Evolutionary conservation across 2,797 vertebrate species (phyloP).

Genomic region (Salarias fasciatus): DNA sequence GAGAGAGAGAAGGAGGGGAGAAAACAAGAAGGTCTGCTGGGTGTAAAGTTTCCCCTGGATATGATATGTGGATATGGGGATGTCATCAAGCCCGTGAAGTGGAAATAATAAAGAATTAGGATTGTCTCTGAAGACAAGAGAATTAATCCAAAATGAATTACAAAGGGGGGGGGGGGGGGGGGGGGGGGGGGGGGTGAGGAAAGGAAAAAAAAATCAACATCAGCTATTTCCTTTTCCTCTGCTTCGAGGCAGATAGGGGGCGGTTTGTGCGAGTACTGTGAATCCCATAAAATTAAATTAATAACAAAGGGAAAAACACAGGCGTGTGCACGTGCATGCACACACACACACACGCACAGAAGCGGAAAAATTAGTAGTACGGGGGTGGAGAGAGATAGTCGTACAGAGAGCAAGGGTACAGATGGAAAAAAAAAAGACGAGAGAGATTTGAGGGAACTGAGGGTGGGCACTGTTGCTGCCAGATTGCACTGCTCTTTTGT

Average conservation of each 20-base stretch:
- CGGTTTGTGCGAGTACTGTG: slow-evolving; percentile 67
- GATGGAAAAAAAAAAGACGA: slow-evolving; percentile 53
- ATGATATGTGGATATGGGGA: slow-evolving; percentile 80
- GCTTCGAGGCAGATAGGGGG: slow-evolving; percentile 76
- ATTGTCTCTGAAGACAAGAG: slow-evolving; percentile 82
- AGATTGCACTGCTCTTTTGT: slow-evolving; percentile 78
- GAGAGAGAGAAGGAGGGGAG: slow-evolving; percentile 33
- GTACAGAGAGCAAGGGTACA: slow-evolving; percentile 61
- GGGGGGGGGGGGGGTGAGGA: slow-evolving; percentile 14
- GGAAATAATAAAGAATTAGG: slow-evolving; percentile 85
- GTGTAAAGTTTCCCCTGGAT: slow-evolving; percentile 80
- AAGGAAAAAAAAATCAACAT: slow-evolving; percentile 66
- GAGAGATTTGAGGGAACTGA: slow-evolving; percentile 66
- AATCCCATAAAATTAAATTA: slow-evolving; percentile 77
- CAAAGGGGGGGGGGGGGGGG: slow-evolving; percentile 35
- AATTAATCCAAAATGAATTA: slow-evolving; percentile 86
- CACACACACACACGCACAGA: slow-evolving; percentile 58
- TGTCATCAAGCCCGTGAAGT: slow-evolving; percentile 82
- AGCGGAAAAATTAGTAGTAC: slow-evolving; percentile 58
- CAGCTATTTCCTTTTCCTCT: slow-evolving; percentile 77
- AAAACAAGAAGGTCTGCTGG: slow-evolving; percentile 73
- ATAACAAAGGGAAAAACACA: slow-evolving; percentile 67
- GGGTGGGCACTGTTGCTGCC: slow-evolving; percentile 77
- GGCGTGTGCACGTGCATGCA: slow-evolving; percentile 34
- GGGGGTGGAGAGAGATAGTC: slow-evolving; percentile 65